Percentiles rank a stretch among this genome's conserved stretches.
Conservation (phyloP, 2,888 invertebrate species). For the Xanthia icteritia region DNA sequence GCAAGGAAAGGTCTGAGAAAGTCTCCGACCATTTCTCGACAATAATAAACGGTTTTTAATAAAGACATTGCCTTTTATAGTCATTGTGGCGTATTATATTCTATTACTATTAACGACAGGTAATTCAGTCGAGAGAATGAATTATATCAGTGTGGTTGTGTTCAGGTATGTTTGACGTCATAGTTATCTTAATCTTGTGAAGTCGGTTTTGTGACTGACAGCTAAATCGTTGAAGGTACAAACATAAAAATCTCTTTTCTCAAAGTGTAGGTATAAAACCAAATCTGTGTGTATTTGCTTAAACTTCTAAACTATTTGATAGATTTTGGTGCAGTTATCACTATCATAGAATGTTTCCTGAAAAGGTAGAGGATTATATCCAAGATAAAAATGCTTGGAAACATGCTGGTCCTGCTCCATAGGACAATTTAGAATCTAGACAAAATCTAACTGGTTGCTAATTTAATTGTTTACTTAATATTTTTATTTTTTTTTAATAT, state of each 20-base stretch:
- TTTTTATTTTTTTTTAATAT: too few species aligned
- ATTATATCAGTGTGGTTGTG: constrained; percentile 19
- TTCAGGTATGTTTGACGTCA: constrained; percentile 26
- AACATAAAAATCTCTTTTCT: background rate
- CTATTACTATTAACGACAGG: background rate
- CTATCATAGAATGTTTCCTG: background rate
- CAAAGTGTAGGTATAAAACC: background rate
- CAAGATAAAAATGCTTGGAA: too few species aligned
- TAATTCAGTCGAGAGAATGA: constrained; percentile 36
- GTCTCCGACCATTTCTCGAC: too few species aligned
- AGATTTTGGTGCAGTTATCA: background rate
- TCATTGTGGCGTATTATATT: background rate
- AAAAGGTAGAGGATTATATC: too few species aligned
- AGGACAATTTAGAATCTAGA: too few species aligned
- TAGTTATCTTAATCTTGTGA: background rate
- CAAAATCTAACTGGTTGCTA: too few species aligned
- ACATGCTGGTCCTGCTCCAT: too few species aligned
- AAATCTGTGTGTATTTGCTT: background rate
- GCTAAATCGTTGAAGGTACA: background rate
- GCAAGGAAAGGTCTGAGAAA: too few species aligned
- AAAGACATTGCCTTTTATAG: background rate
- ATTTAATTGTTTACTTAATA: too few species aligned
- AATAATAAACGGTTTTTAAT: background rate
- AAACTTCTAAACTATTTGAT: background rate
- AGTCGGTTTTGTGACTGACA: background rate